Base-by-base conservation (phyloP, 1,140 invertebrate species). In the Sesamia nonagrioides region DNA sequence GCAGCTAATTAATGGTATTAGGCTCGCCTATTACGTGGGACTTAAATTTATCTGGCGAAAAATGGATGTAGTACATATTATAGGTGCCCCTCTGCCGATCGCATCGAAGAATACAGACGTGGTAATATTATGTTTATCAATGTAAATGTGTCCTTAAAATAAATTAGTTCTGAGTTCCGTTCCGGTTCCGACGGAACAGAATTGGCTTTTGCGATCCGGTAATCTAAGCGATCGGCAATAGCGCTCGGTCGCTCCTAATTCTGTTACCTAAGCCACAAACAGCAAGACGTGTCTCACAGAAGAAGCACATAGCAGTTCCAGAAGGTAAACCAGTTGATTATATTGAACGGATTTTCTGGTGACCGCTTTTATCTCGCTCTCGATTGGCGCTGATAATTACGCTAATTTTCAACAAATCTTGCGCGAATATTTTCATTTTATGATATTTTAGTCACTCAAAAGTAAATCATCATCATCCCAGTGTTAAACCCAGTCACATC, bases 261-360 rank as follows among this genome's bases (percentile, higher is more conserved):
- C 54, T 42, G 21, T 58, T 63, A 40, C n/a, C 60, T 17, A 58
- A 58, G 33, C 33, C 52, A 73, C n/a, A 42, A 73, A 1, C 18
- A 5, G 18, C 21, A 63, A 40, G 15, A 6, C 27, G 42, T 52
- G 27, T 18, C 45, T 48, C 15, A 37, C 66, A 69, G 52, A 72
- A 73, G 71, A 42, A 58, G 71, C 71, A 73, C 71, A 37, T 42
- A 11, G 17, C 9, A n/a, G 17, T 40, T 50, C 21, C 66, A 42
- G 9, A 8, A 6, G 45, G 35, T 35, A 18, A 18, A 42, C 17
- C 52, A 58, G 33, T 42, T 58, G 33, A 8, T 56, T 56, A 18
- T 40, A 63, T 72, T 73, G 54, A 9, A 40, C n/a, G 5, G 40
- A 52, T 71, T 71, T 71, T n/a, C 35, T 21, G 7, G 21, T 4